Percentiles rank a stretch among this genome's conserved stretches.
phyloP scores from a whole-genome alignment of 2,113 vertebrate species.

The Tragelaphus buxtoni region DNA sequence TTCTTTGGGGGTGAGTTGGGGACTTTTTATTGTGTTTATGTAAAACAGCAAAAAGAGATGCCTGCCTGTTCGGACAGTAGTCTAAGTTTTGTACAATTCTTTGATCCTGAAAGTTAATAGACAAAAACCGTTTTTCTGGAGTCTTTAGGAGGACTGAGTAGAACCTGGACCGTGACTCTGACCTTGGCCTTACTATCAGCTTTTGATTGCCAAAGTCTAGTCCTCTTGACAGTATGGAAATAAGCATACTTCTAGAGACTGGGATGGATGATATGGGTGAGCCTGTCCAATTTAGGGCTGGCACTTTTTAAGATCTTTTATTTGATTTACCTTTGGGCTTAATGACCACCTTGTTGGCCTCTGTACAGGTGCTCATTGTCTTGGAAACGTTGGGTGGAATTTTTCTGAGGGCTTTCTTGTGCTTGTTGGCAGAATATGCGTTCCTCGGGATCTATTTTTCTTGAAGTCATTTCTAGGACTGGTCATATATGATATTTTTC shows the following conservation, averaged over 20 bases:
- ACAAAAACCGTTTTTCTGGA: not conserved
- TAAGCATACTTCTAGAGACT: not conserved
- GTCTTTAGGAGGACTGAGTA: not conserved
- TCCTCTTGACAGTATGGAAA: not conserved
- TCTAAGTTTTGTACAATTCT: not conserved
- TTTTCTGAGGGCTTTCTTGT: slow-evolving; percentile 89
- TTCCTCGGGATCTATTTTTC: slow-evolving; percentile 91
- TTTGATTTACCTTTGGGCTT: slow-evolving; percentile 19
- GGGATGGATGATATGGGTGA: not conserved
- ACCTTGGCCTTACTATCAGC: not conserved
- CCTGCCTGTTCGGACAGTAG: not conserved
- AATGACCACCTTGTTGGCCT: not conserved
- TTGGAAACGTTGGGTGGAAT: slow-evolving; percentile 77
- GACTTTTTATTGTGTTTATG: slow-evolving; percentile 13
- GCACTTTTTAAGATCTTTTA: not conserved
- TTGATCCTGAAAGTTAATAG: not conserved
- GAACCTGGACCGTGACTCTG: not conserved
- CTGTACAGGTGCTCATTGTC: not conserved
- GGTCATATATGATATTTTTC: slow-evolving; percentile 92
- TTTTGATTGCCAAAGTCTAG: not conserved
- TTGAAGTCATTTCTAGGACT: slow-evolving; percentile 93
- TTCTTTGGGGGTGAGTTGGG: not conserved
- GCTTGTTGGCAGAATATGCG: slow-evolving; percentile 94
- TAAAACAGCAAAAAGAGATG: not conserved
- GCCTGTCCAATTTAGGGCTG: not conserved